phyloP scores from a whole-genome alignment of 2,797 vertebrate genomes.

The Octomys mimax region DNA sequence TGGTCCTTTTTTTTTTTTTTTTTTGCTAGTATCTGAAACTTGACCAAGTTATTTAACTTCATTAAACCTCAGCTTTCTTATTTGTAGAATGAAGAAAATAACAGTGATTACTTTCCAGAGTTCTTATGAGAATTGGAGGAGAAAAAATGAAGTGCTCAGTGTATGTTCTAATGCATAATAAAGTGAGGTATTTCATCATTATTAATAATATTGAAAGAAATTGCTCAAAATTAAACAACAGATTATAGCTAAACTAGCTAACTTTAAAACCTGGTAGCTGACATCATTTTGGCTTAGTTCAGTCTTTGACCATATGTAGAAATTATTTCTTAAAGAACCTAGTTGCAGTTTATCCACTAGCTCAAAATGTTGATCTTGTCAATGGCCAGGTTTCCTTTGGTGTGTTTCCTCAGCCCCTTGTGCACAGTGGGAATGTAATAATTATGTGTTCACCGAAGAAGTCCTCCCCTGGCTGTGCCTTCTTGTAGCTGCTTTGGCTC shows the following conservation, averaged over 20 bases:
- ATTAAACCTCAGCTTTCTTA: slow-evolving; percentile 26
- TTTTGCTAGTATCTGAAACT: background rate
- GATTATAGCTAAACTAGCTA: background rate
- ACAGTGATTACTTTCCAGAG: background rate
- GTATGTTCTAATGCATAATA: background rate
- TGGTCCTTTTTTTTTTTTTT: background rate
- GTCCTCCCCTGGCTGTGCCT: background rate
- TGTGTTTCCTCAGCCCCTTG: background rate
- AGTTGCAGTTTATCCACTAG: slow-evolving; percentile 35
- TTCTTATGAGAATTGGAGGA: background rate
- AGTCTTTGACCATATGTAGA: slow-evolving; percentile 3
- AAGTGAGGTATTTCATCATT: background rate
- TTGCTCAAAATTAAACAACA: background rate
- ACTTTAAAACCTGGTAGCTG: background rate
- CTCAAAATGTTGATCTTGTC: slow-evolving; percentile 27
- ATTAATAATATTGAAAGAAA: slow-evolving; percentile 12
- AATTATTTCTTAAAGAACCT: slow-evolving; percentile 31
- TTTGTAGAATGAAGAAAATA: slow-evolving; percentile 38
- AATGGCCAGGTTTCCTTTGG: background rate
- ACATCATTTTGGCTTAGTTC: background rate
- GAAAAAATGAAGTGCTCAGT: background rate
- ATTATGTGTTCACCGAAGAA: slow-evolving; percentile 33
- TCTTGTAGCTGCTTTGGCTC: background rate
- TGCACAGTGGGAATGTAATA: background rate
- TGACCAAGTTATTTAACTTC: slow-evolving; percentile 19